Conservation (phyloP, 2,888 invertebrate species). For the Actias luna region DNA sequence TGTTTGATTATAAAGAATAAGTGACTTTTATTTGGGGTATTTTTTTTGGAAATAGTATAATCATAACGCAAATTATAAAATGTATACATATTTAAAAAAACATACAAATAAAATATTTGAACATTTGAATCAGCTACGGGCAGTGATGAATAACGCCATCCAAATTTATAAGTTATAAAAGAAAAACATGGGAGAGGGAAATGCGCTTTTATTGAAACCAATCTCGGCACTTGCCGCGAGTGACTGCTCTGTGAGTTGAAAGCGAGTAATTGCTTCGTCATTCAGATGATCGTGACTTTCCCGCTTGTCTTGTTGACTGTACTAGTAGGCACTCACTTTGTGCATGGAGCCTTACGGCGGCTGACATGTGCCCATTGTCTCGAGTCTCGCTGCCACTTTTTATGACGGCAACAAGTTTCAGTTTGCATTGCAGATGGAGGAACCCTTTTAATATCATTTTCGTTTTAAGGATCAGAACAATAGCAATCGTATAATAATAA, state of each 20-base stretch:
- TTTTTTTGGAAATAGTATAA: background rate
- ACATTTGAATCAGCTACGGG: slow-evolving; percentile 10
- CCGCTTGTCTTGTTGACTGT: slow-evolving; percentile 75
- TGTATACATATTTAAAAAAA: background rate
- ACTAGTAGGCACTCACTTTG: slow-evolving; percentile 66
- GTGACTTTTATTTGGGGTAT: background rate
- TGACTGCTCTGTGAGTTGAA: slow-evolving; percentile 71
- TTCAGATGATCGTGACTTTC: slow-evolving; percentile 75
- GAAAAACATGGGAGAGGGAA: slow-evolving; percentile 77
- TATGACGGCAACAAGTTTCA: slow-evolving; percentile 53
- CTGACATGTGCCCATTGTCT: slow-evolving; percentile 67
- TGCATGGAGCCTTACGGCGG: slow-evolving; percentile 59
- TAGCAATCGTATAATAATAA: slow-evolving; percentile 14
- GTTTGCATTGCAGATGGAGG: slow-evolving; percentile 32
- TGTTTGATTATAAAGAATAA: background rate
- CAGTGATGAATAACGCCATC: slow-evolving; percentile 68
- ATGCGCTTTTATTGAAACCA: slow-evolving; percentile 80
- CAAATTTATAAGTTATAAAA: slow-evolving; percentile 72
- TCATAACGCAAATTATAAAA: background rate
- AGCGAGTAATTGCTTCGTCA: slow-evolving; percentile 79
- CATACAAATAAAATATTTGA: background rate
- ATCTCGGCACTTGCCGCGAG: slow-evolving; percentile 77
- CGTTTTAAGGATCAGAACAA: slow-evolving; percentile 27
- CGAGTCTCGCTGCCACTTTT: slow-evolving; percentile 55
- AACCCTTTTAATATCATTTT: slow-evolving; percentile 37